Evolutionary conservation across 2,888 invertebrate genomes (phyloP), one percentile per base, ranked within the genome.

Genomic region (Sicus ferrugineus): DNA sequence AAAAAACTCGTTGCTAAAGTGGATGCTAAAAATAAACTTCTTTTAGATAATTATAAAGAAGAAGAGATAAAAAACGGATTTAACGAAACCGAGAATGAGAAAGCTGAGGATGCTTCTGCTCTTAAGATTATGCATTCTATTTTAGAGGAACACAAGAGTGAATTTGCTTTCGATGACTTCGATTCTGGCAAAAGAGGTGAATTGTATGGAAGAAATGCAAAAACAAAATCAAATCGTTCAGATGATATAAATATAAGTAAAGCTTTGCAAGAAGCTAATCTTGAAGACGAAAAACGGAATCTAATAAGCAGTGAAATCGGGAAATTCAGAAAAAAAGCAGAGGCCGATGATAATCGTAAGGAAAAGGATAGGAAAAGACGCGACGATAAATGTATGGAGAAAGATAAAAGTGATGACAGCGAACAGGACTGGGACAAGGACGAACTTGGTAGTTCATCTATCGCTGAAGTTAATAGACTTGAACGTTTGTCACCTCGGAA

Each of bases 241-340:
- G 84, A 84, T 56, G 84, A 83, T 68, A 71, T 80, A 1, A 84
- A 84, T 70, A 78, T 82, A 59, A 77, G 76, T 42, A 90, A 90
- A 79, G 89, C 90, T 71, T 87, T 94, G 38, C 93, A 93, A 78
- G 94, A 94, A 79, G 92, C 93, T 34, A 96, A 95, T 84, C 91
- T 97, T 72, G 98, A 98, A 83, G 97, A 97, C 86, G 97, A 97
- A 83, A 97, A 97, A 86, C 91, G 96, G 62, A 96, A 96, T 86
- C 90, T 98, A 77, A 98, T 98, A 78, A 96, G 95, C 81, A 90
- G 97, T 78, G 98, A 98, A 89, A 98, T 98, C 86, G 95, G 95
- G 79, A 96, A 96, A 87, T 98, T 98, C 87, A 91, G 98, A 73
- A 97, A 97, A 88, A 94, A 95, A 77, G 97, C 86, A 19, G 86